phyloP scores from a whole-genome alignment of 1,140 invertebrate genomes.

The Camponotus pennsylvanicus region DNA sequence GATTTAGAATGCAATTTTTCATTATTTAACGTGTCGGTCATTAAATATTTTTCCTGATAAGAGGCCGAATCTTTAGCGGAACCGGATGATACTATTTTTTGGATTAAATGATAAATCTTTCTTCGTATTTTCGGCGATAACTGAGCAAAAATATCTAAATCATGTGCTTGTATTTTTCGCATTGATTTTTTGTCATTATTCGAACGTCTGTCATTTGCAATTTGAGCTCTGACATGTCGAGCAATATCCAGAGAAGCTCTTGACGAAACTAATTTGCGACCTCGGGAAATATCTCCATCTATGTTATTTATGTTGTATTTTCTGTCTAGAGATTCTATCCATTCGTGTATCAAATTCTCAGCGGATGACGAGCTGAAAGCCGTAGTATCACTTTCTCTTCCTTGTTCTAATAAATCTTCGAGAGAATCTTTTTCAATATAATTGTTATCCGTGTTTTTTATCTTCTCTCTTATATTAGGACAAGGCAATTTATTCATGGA shows the following conservation, averaged over 20 bases:
- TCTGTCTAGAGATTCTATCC: constrained; percentile 48
- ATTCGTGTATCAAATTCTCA: constrained; percentile 71
- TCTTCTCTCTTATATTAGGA: neutral
- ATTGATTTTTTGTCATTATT: neutral
- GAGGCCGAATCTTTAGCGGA: neutral
- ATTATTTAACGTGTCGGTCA: neutral
- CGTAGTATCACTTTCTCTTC: constrained; percentile 55
- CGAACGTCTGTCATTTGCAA: neutral
- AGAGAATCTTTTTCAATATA: constrained; percentile 61
- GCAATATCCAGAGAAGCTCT: neutral
- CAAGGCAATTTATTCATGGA: neutral
- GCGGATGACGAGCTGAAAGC: constrained; percentile 65
- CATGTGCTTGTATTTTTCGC: neutral
- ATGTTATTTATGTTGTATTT: constrained; percentile 19
- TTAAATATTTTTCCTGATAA: neutral
- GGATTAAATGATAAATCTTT: constrained; percentile 2
- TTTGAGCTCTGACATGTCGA: constrained; percentile 6
- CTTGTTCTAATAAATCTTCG: constrained; percentile 21
- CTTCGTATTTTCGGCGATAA: constrained; percentile 22
- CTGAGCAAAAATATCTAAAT: neutral
- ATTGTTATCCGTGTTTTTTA: neutral
- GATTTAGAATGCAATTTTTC: constrained; percentile 10
- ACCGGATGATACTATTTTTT: neutral
- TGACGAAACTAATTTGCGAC: constrained; percentile 22
- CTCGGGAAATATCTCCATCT: neutral